phyloP scores from a whole-genome alignment of 2,113 vertebrate genomes.

The Saimiri boliviensis region DNA sequence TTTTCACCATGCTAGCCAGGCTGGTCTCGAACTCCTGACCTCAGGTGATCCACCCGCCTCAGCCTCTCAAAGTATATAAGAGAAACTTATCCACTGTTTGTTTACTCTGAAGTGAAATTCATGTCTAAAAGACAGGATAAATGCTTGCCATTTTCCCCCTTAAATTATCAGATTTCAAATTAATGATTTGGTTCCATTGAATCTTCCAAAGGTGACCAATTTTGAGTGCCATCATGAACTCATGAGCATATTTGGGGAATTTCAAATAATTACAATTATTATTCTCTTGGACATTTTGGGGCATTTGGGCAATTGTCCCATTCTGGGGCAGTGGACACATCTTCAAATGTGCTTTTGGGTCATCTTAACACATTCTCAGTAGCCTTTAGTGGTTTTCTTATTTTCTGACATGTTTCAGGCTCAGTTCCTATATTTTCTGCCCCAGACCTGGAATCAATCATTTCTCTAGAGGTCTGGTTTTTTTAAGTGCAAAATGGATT shows the following conservation, averaged over 20 bases:
- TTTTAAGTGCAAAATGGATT: background rate
- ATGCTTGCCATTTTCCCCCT: background rate
- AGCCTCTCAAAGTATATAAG: background rate
- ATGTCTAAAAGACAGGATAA: background rate
- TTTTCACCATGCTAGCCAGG: background rate
- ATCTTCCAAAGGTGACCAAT: slow-evolving; percentile 1
- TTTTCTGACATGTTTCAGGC: slow-evolving; percentile 7
- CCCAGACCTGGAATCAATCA: background rate
- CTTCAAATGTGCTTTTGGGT: background rate
- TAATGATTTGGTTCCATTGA: background rate
- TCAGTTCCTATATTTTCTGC: background rate
- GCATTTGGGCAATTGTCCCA: background rate
- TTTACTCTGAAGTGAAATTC: background rate
- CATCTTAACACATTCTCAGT: background rate
- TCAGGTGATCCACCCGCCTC: background rate
- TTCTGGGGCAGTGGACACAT: background rate
- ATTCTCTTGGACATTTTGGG: background rate
- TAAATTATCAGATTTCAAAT: background rate
- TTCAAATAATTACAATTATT: slow-evolving; percentile 17
- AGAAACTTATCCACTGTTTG: background rate
- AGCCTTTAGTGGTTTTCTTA: background rate
- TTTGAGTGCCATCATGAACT: background rate
- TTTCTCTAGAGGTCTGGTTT: background rate
- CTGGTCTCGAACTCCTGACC: background rate
- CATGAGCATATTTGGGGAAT: background rate